Evolutionary conservation across 2,113 vertebrate genomes (phyloP).

Genomic region (Bothrops jararaca): DNA sequence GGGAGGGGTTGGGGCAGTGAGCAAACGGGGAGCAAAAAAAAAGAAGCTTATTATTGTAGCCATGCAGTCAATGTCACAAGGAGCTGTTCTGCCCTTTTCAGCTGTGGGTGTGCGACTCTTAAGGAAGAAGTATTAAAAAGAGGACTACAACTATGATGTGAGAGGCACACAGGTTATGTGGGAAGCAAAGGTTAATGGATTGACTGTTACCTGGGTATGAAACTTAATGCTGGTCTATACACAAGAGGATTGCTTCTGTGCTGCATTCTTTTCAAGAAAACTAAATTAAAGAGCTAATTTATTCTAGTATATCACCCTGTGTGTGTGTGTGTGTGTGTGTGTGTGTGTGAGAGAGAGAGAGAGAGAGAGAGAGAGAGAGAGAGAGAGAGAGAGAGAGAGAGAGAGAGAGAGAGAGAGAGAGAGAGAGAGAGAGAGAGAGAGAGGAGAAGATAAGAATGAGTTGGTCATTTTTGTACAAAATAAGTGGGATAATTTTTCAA

Average conservation of each 20-base stretch:
- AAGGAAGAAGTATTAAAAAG: constrained; percentile 84
- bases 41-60: constrained; percentile 84
- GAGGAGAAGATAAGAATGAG: not conserved
- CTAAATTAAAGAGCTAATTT: constrained; percentile 77
- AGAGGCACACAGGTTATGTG: constrained; percentile 78
- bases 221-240: constrained; percentile 78
- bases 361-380: not conserved
- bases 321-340: constrained; percentile 14
- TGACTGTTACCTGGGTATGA: constrained; percentile 92
- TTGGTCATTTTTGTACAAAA: not conserved
- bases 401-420: not conserved
- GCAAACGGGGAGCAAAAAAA: constrained; percentile 56
- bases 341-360: not conserved
- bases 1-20: constrained; percentile 16
- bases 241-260: constrained; percentile 74
- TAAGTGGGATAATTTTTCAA: not conserved
- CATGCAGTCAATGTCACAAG: constrained; percentile 86
- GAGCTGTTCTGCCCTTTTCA: constrained; percentile 85
- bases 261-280: constrained; percentile 65
- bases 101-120: constrained; percentile 84
- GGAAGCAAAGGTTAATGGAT: constrained; percentile 98
- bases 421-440: not conserved
- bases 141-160: constrained; percentile 71
- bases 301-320: constrained; percentile 55
- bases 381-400: not conserved